Conservation (phyloP, 53 echinoderm and acorn worm species). For the Pentamera pediparva region DNA sequence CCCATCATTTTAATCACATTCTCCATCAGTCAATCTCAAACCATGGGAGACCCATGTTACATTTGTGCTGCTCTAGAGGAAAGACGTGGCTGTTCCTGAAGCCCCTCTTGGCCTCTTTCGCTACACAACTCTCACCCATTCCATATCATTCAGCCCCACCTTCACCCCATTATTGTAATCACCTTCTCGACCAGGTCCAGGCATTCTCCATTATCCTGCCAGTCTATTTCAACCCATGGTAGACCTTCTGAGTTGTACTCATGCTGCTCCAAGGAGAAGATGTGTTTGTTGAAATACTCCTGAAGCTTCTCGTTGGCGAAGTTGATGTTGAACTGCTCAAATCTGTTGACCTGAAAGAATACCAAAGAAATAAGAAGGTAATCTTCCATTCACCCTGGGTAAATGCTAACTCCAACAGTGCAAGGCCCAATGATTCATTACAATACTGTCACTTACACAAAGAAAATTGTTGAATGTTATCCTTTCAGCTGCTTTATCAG, state of each 20-base stretch:
- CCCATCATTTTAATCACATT: too few species aligned
- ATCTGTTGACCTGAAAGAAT: conserved; percentile 69
- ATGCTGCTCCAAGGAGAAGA: conserved; percentile 98
- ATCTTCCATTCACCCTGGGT: background rate
- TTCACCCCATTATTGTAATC: background rate
- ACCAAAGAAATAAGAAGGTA: background rate
- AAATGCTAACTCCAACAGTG: too few species aligned
- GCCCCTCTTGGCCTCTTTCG: too few species aligned
- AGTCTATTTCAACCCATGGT: conserved; percentile 95
- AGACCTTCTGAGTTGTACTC: conserved; percentile 94
- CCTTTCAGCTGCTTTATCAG: too few species aligned
- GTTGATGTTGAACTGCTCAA: conserved; percentile 99
- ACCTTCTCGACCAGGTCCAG: conserved; percentile 94
- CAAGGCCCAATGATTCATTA: too few species aligned
- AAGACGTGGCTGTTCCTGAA: too few species aligned
- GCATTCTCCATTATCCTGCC: conserved; percentile 96
- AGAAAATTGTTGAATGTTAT: too few species aligned
- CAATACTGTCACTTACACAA: too few species aligned
- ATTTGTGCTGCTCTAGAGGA: too few species aligned
- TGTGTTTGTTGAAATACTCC: conserved; percentile 99
- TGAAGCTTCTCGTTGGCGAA: conserved; percentile 99
- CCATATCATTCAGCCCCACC: background rate
- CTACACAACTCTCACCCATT: too few species aligned
- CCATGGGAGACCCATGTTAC: too few species aligned
- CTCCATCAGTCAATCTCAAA: too few species aligned